Evolutionary conservation across 2,888 invertebrate species (phyloP).

Genomic region (Sinhomidia bicolor): DNA sequence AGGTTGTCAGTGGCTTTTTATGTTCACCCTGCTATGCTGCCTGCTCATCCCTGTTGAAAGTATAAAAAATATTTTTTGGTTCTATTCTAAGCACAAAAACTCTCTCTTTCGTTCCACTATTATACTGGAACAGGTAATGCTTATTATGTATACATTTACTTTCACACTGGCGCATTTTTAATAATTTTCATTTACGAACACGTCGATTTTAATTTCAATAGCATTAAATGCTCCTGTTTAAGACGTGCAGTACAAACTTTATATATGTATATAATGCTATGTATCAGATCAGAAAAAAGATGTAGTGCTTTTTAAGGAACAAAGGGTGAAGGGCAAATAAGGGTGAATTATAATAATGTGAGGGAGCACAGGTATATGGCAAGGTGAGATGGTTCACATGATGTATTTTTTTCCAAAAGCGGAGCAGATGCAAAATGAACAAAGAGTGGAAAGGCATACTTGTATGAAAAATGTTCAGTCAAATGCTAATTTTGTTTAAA

Average conservation of each 20-base stretch:
- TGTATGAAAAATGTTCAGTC: conserved; percentile 45
- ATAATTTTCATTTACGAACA: conserved; percentile 37
- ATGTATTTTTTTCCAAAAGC: background rate
- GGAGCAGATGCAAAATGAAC: conserved; percentile 45
- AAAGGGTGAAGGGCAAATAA: conserved; percentile 40
- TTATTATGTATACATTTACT: background rate
- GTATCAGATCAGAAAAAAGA: too few species aligned
- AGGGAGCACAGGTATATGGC: conserved; percentile 46
- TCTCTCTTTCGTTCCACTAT: conserved; percentile 43
- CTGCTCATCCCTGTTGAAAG: background rate
- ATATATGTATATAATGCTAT: too few species aligned
- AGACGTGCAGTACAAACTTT: background rate
- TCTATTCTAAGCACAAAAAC: background rate
- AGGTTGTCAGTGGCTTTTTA: conserved; percentile 63
- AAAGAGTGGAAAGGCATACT: background rate
- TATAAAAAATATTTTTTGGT: background rate
- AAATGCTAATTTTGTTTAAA: conserved; percentile 60
- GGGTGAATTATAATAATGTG: conserved; percentile 53
- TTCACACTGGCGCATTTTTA: conserved; percentile 46
- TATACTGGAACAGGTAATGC: background rate
- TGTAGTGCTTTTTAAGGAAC: background rate
- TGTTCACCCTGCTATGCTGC: conserved; percentile 7
- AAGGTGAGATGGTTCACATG: conserved; percentile 60
- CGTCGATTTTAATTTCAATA: conserved; percentile 56
- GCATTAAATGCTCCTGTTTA: conserved; percentile 6